Base-by-base conservation (phyloP, 2,888 invertebrate genomes). In the Allolobophora icterica region DNA sequence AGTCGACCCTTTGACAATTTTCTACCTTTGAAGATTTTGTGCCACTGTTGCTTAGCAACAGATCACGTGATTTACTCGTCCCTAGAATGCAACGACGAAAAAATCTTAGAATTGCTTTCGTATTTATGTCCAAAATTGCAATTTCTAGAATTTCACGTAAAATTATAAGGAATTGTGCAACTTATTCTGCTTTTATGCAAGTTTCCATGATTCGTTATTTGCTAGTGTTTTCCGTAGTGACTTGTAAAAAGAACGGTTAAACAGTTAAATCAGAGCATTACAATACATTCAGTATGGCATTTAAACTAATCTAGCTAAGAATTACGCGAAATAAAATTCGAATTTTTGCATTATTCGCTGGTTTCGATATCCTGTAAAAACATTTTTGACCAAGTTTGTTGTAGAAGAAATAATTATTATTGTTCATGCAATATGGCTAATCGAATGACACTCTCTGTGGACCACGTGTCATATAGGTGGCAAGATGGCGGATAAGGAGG, bases 401-500 rank as follows among this genome's bases (percentile, higher is more conserved):
- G 24, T 4, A 52, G 19, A 13, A 19, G 19, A 45, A 45, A 45
- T 45, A 24, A 5, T 24, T 3, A 52, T 52, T 52, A 24, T 21
- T 24, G 0, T 24, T 42, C 15, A 42, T 24, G 52, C 45, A 45
- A 21, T 52, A 21, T 52, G 52, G 21, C 24, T 52, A 21, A 24
- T 52, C 24, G 1, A 24, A 52, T 52, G 11, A 11, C 30, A 1
- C 5, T 13, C 71, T 71, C 30, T 30, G 71, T n/a, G 30, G 71
- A 71, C 71, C 71, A 71, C 71, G 71, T 71, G 71, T 71, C 71
- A 71, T 71, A 71, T 71, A 11, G 87, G 34, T 87, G 87, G 87
- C 87, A 87, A 87, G 38, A 87, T 87, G 87, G 87, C 87, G 87
- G 87, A 87, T 38, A 38, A 38, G 87, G 87, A 87, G 87, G 35